Evolutionary conservation across 2,888 invertebrate species (phyloP).

Genomic region (Lithosia quadra): DNA sequence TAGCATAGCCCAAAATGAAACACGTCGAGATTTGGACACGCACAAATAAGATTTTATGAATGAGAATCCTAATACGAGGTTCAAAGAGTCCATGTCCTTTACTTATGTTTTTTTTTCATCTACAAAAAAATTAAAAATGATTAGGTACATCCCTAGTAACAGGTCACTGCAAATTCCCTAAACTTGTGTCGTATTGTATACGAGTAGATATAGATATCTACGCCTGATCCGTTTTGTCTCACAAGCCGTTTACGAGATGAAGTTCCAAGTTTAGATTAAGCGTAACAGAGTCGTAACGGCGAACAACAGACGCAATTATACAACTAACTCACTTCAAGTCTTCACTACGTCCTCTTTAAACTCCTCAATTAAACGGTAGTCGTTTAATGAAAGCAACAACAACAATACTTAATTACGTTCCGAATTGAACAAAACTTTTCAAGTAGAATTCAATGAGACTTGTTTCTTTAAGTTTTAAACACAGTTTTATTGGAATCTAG

Average conservation of each 20-base stretch:
- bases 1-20: too few species aligned
- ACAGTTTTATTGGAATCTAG: slow-evolving; percentile 38
- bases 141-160: too few species aligned
- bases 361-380: slow-evolving; percentile 73
- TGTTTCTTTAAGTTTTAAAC: slow-evolving; percentile 53
- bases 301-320: slow-evolving; percentile 61
- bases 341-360: slow-evolving; percentile 61
- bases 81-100: too few species aligned
- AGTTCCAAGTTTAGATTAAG: slow-evolving; percentile 60
- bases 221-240: slow-evolving; percentile 43
- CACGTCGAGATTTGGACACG: too few species aligned
- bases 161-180: neutral
- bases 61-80: too few species aligned
- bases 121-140: too few species aligned
- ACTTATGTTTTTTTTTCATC: too few species aligned
- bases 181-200: neutral
- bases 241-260: slow-evolving; percentile 48
- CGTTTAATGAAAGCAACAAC: slow-evolving; percentile 74
- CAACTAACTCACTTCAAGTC: slow-evolving; percentile 63
- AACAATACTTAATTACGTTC: slow-evolving; percentile 77
- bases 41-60: too few species aligned
- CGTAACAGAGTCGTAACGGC: slow-evolving; percentile 57
- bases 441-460: slow-evolving; percentile 62
- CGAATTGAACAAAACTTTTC: slow-evolving; percentile 62
- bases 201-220: neutral